Percentiles rank a stretch among this genome's conserved stretches.
These are phyloP conservation scores for Mimas tiliae DNA, from an alignment of 2,888 invertebrate genomes.

Conservation along the genomic window DNA sequence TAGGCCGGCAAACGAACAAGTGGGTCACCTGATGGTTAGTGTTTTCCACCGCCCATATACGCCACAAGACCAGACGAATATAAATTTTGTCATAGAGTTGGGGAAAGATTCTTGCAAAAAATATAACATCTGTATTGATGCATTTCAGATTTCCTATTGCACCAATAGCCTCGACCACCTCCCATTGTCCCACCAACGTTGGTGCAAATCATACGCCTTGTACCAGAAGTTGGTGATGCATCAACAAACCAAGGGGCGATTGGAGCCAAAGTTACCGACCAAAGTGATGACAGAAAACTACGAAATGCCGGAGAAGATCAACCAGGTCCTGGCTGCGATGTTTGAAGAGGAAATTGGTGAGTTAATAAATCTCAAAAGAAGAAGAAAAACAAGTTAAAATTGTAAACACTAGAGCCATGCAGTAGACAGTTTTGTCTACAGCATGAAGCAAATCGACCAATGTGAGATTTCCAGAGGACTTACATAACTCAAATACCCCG, in stretches of 20 bases:
- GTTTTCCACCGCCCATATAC: too few species aligned
- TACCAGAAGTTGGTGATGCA: conserved; percentile 85
- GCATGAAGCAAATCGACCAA: too few species aligned
- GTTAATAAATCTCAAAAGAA: conserved; percentile 29
- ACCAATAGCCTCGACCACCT: conserved; percentile 78
- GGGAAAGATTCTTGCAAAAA: background rate
- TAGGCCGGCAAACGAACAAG: too few species aligned
- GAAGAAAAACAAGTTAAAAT: too few species aligned
- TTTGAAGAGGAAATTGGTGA: conserved; percentile 77
- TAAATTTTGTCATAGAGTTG: too few species aligned
- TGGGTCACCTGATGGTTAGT: too few species aligned
- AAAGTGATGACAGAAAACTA: conserved; percentile 60
- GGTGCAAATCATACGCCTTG: conserved; percentile 87
- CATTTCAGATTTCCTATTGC: conserved; percentile 82
- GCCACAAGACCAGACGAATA: too few species aligned
- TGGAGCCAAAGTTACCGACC: conserved; percentile 85
- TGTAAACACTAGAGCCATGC: too few species aligned
- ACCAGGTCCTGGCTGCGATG: conserved; percentile 74
- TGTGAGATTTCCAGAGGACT: too few species aligned
- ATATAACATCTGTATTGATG: background rate
- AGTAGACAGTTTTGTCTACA: too few species aligned
- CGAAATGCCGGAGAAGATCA: conserved; percentile 73
- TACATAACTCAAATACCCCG: too few species aligned
- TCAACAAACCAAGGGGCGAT: conserved; percentile 84
- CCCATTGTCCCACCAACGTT: conserved; percentile 78